These are phyloP conservation scores for Amblyopsis hoosieri DNA, from an alignment of 2,797 vertebrate genomes.

Conservation along the genomic window DNA sequence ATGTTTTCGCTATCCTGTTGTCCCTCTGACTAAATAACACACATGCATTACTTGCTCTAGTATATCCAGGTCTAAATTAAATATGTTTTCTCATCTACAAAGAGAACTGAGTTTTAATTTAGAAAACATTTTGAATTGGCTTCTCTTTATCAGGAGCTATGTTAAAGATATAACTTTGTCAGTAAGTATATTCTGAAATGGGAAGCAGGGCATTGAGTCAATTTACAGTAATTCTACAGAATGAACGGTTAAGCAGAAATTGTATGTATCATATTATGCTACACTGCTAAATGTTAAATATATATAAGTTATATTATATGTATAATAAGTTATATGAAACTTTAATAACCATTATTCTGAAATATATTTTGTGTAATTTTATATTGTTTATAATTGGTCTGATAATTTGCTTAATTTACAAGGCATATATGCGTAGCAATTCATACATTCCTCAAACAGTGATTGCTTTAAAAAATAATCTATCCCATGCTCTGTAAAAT, in stretches of 20 bases:
- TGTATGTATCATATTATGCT: constrained; percentile 21
- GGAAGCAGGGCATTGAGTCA: neutral
- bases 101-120: constrained; percentile 15
- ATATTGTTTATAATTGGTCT: constrained; percentile 1
- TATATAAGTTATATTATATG: too few relatives aligned
- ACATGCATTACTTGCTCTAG: constrained; percentile 21
- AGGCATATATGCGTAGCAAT: constrained; percentile 3
- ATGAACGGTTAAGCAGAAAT: constrained; percentile 9
- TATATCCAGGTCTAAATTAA: constrained; percentile 43
- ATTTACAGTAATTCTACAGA: constrained; percentile 5
- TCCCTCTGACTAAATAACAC: constrained; percentile 23
- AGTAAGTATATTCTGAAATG: constrained; percentile 6
- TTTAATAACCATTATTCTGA: too few relatives aligned
- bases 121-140: constrained; percentile 44
- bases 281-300: neutral
- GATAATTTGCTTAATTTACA: neutral
- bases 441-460: too few relatives aligned
- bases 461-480: too few relatives aligned
- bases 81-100: constrained; percentile 24
- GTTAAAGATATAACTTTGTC: constrained; percentile 12
- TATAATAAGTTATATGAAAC: neutral
- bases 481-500: too few relatives aligned
- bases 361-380: too few relatives aligned
- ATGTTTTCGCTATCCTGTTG: constrained; percentile 34
- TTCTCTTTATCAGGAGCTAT: constrained; percentile 43